Evolutionary conservation across 1,140 invertebrate genomes (phyloP).

Genomic region (Diachasmimorpha longicaudata): DNA sequence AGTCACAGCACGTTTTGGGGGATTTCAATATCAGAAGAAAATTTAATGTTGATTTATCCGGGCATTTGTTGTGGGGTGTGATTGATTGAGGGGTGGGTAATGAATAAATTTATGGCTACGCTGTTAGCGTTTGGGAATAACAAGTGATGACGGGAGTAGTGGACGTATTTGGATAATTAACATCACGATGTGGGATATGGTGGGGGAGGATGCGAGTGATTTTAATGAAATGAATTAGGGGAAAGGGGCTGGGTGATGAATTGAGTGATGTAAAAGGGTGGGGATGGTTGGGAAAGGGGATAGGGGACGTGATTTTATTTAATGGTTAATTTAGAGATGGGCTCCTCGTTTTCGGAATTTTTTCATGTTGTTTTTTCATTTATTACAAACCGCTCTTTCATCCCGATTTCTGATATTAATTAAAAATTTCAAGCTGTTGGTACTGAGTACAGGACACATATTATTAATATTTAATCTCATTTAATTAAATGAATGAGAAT

Average conservation of each 20-base stretch:
- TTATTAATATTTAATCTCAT: too few species aligned
- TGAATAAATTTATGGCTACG: background rate
- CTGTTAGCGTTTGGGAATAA: background rate
- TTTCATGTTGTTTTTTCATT: too few species aligned
- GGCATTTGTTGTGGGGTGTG: background rate
- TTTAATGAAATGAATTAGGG: background rate
- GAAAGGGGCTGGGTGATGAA: background rate
- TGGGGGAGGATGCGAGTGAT: background rate
- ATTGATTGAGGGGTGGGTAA: background rate
- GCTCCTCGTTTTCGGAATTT: too few species aligned
- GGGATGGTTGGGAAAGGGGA: too few species aligned
- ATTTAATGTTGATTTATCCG: background rate
- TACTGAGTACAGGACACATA: too few species aligned
- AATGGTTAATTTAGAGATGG: too few species aligned
- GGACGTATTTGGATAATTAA: background rate
- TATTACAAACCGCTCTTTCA: too few species aligned
- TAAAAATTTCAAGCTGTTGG: too few species aligned
- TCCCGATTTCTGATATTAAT: too few species aligned
- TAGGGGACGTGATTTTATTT: too few species aligned
- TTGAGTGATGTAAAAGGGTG: background rate
- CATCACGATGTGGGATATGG: background rate
- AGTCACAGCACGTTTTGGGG: background rate
- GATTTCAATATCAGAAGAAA: background rate
- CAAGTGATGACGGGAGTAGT: background rate
- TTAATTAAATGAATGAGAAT: too few species aligned